Conservation (phyloP, 2,797 vertebrate species). For the Thamnophis elegans region DNA sequence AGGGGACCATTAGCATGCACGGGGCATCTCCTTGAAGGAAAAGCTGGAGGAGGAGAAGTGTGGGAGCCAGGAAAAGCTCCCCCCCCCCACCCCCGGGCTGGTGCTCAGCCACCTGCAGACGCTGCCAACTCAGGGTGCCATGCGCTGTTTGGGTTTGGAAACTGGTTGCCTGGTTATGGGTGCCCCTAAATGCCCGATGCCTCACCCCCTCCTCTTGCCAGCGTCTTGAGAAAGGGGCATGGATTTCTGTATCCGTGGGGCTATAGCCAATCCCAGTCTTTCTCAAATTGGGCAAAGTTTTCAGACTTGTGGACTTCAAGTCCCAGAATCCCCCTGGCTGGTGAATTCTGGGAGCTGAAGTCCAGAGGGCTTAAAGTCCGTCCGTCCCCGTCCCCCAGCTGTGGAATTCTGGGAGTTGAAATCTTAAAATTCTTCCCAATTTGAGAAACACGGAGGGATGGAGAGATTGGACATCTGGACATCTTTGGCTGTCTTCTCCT, state of each 20-base stretch:
- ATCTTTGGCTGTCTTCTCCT: neutral
- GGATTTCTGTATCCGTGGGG: no score
- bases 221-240: neutral
- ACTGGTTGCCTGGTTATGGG: neutral
- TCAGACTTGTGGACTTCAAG: neutral
- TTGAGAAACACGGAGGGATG: neutral
- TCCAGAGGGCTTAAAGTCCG: no score
- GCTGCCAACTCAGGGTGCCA: no score
- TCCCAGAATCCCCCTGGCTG: neutral
- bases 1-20: constrained; percentile 59
- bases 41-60: neutral
- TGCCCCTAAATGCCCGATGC: neutral
- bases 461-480: neutral
- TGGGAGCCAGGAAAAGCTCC: no score
- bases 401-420: no score
- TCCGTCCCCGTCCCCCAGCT: no score
- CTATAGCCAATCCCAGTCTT: neutral
- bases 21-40: constrained; percentile 38
- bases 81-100: neutral
- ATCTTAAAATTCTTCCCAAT: neutral
- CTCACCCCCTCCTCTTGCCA: neutral
- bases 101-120: neutral
- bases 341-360: no score
- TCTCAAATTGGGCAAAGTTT: neutral
- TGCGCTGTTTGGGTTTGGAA: neutral